phyloP scores from a whole-genome alignment of 2,797 vertebrate genomes.

The Delichon dasypus region DNA sequence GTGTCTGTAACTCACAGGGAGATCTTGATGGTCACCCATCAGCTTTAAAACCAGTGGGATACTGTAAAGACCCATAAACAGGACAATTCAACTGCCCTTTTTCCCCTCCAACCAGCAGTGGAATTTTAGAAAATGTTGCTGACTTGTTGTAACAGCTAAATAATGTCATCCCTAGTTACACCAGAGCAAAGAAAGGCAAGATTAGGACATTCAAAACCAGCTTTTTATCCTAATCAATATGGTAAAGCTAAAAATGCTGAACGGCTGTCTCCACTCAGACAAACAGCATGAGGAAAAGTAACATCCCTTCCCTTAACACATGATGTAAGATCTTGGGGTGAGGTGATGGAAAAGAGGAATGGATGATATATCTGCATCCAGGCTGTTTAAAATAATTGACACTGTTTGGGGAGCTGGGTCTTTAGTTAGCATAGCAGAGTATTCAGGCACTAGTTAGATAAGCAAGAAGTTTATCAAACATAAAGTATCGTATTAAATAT shows the following conservation, averaged over 20 bases:
- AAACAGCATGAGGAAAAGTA: neutral
- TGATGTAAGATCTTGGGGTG: neutral
- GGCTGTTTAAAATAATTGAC: neutral
- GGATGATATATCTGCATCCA: neutral
- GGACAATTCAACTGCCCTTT: neutral
- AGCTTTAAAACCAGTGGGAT: neutral
- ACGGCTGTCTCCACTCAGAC: neutral
- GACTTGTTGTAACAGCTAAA: neutral
- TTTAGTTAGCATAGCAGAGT: conserved; percentile 34
- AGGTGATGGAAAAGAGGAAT: neutral
- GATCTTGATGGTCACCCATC: neutral
- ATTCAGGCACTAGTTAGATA: conserved; percentile 47
- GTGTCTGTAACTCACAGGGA: neutral
- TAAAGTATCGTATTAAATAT: conserved; percentile 54
- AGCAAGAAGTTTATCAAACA: conserved; percentile 27
- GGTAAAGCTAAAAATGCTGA: neutral
- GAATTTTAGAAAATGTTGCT: neutral
- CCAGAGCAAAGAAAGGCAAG: neutral
- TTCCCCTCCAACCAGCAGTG: neutral
- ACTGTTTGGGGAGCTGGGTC: neutral
- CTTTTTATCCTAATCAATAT: neutral
- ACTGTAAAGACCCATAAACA: neutral
- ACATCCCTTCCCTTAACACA: neutral
- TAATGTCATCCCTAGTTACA: neutral
- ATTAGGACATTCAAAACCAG: conserved; percentile 6